Evolutionary conservation across 2,888 invertebrate genomes (phyloP), one percentile per base, ranked within the genome.

Genomic region (Acanthosepion lycidas): DNA sequence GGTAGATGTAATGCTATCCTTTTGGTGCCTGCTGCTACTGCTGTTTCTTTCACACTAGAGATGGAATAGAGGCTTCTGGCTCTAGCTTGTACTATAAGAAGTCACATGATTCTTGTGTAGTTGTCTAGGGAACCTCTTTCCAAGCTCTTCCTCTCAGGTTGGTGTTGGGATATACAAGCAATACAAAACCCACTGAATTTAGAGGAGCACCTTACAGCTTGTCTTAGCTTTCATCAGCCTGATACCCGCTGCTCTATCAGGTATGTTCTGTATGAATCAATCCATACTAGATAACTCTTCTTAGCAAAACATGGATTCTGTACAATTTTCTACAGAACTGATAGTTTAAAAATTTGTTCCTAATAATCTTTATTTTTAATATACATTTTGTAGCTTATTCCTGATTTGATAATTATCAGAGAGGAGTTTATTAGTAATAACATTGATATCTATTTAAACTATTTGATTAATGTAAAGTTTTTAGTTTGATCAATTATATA

Each of bases 1-100:
- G 78, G n/a, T 78, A 78, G 78, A 78, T 78, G 78, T 78, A 78
- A 78, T 78, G 78, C 78, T 78, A 78, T 78, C 78, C 78, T 78
- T n/a, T 33, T 78, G 78, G 78, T 78, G 78, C 78, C 78, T 78
- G 78, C 78, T 78, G 64, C 64, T 64, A n/a, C 78, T 64, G 64
- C 64, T 64, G 64, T 64, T 64, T 64, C 64, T 28, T 78, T 78
- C n/a, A 78, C 78, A 6, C 78, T 78, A 78, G 78, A 64, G 64
- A 64, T 64, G 64, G 64, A 64, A 64, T 64, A 64, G 64, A 78
- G 78, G 78, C 78, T 28, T n/a, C 28, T 78, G 28, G 78, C 78
- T 78, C 78, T n/a, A 8, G n/a, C 78, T 78, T n/a, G 28, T 28
- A 28, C n/a, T 78, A 78, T 78, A 78, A 78, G 78, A 78, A 78